phyloP scores from a whole-genome alignment of 2,888 invertebrate genomes.

The Dryocosmus kuriphilus region DNA sequence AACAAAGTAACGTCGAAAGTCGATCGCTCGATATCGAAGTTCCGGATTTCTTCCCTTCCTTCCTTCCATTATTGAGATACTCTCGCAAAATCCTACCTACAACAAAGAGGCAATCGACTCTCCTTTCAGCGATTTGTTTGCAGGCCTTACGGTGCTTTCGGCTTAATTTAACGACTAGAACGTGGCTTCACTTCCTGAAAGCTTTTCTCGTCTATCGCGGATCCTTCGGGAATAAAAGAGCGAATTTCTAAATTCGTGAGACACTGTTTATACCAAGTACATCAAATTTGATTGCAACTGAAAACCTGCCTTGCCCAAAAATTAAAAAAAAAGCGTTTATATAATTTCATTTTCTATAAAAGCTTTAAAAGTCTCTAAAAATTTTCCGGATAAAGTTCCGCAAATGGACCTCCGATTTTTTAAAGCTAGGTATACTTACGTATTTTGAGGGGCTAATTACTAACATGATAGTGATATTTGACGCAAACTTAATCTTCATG shows the following conservation, averaged over 20 bases:
- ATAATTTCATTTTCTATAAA: too few species aligned
- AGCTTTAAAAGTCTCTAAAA: too few species aligned
- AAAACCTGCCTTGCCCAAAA: neutral
- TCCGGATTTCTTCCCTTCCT: slow-evolving; percentile 44
- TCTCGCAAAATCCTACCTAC: slow-evolving; percentile 50
- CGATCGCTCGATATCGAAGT: slow-evolving; percentile 38
- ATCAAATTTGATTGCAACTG: neutral
- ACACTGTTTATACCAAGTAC: neutral
- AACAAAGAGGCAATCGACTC: slow-evolving; percentile 62
- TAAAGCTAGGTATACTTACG: too few species aligned
- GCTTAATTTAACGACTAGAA: slow-evolving; percentile 67
- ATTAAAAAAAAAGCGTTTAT: too few species aligned
- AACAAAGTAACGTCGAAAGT: slow-evolving; percentile 31
- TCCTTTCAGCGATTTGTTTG: slow-evolving; percentile 63
- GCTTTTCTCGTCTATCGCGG: slow-evolving; percentile 57
- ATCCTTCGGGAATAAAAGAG: slow-evolving; percentile 47
- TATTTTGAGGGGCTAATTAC: too few species aligned
- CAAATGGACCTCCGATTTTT: too few species aligned
- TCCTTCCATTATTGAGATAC: slow-evolving; percentile 46
- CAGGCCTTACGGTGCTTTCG: slow-evolving; percentile 58
- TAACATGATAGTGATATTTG: too few species aligned
- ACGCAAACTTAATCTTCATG: too few species aligned
- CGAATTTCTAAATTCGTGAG: neutral
- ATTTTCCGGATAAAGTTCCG: too few species aligned
- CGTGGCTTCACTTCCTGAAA: slow-evolving; percentile 60